Evolutionary conservation across 2,113 vertebrate genomes (phyloP), one percentile per base, ranked within the genome.

Genomic region (Xiphias gladius): DNA sequence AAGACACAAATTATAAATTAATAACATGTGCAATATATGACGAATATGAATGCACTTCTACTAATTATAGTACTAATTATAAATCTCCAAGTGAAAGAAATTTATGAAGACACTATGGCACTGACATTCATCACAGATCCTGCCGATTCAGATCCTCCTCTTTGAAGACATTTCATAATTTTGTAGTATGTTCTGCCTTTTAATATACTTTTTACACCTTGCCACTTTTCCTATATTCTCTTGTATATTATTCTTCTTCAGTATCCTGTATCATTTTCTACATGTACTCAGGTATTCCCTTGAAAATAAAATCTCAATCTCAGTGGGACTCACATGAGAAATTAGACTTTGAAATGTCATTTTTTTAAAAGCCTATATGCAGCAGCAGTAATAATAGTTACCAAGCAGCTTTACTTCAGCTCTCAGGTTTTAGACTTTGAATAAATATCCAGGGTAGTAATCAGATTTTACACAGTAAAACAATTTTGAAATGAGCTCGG

Each of bases 21-120:
- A 76, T 57, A 50, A 70, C 65, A 41, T 73, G 30, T 70, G 9
- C 11, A 9, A 11, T 43, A 11, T 20, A n/a, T 65, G 75, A 66
- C 65, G 8, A 24, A 46, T 64, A 74, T 79, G 9, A 74, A 78
- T 81, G 39, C 28, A 72, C 35, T 22, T 43, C 13, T 26, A 4
- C 57, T 76, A 88, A 82, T 79, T 68, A 61, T 75, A 79, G 68
- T 62, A 28, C 35, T n/a, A 9, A 67, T 43, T 41, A 88, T 76
- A 68, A 83, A 83, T 68, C 48, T 77, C 24, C 19, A 39, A 57
- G n/a, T 41, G 28, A 55, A 39, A 55, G 37, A 85, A 37, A 68
- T 13, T 5, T 2, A 37, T 35, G 20, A 37, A 2, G 14, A 59
- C 17, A 4, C n/a, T 24, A 9, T 54, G 22, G 11, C 4, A 12